These are phyloP conservation scores for Plebejus melissa DNA, from an alignment of 2,888 invertebrate genomes.

Conservation along the genomic window DNA sequence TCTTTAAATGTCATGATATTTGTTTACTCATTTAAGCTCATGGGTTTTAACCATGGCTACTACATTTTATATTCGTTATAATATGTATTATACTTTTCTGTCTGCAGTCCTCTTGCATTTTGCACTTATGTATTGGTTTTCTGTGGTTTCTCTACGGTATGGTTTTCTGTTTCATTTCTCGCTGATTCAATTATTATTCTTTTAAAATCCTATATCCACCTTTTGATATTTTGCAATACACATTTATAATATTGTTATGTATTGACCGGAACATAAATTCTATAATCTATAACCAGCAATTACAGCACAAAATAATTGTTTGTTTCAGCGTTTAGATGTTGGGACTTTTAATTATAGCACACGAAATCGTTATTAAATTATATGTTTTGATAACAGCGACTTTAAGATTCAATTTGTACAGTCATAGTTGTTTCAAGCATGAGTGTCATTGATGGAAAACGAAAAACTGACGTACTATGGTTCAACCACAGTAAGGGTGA, in stretches of 20 bases:
- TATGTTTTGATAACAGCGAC: background rate
- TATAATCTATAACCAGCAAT: background rate
- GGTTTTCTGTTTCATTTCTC: background rate
- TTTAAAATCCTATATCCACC: background rate
- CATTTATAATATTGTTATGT: background rate
- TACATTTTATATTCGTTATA: background rate
- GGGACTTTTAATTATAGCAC: conserved; percentile 21
- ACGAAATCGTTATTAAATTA: conserved; percentile 11
- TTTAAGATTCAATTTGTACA: background rate
- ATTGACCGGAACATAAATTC: background rate
- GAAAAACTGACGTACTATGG: no score
- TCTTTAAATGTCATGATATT: background rate
- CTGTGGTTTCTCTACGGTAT: background rate
- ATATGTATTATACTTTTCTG: background rate
- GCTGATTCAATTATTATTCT: no score
- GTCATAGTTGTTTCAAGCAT: no score
- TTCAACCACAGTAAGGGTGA: no score
- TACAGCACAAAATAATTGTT: background rate
- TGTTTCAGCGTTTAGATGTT: background rate
- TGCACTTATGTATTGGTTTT: background rate
- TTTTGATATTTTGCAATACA: background rate
- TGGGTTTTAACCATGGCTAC: background rate
- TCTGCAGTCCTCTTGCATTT: background rate
- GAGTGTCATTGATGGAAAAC: background rate
- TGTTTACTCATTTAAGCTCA: background rate